phyloP scores from a whole-genome alignment of 2,797 vertebrate genomes.

The Cygnus olor region DNA sequence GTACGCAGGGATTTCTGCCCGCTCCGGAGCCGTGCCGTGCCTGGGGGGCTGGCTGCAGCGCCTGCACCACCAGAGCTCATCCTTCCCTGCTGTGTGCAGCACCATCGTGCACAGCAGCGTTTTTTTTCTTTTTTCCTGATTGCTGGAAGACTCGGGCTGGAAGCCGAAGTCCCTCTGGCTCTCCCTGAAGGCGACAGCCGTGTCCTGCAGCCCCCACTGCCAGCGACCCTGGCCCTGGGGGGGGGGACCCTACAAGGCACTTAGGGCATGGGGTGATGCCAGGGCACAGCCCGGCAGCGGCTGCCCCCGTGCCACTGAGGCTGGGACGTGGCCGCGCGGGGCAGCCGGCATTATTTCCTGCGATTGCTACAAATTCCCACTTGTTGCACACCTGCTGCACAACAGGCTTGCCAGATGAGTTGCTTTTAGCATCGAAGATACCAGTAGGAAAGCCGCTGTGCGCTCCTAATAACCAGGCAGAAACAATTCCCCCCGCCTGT shows the following conservation, averaged over 20 bases:
- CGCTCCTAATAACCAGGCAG: neutral
- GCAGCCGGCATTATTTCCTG: accelerated
- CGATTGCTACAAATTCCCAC: neutral
- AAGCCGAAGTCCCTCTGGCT: neutral
- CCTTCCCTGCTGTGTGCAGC: neutral
- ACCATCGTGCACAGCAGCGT: accelerated
- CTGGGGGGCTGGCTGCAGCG: neutral
- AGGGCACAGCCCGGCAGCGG: accelerated
- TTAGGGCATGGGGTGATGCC: accelerated
- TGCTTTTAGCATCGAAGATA: neutral
- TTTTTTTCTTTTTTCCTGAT: accelerated
- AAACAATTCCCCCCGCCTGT: accelerated
- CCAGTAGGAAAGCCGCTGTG: neutral
- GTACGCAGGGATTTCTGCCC: neutral
- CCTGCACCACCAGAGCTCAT: accelerated
- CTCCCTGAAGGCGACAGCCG: neutral
- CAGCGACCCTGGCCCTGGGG: accelerated
- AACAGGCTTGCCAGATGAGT: neutral
- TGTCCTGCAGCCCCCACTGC: too few species aligned
- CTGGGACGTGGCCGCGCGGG: accelerated
- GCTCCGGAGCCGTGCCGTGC: neutral
- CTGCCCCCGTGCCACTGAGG: accelerated
- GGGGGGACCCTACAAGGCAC: neutral
- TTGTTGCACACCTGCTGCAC: accelerated
- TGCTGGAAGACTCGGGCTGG: neutral